phyloP scores from a whole-genome alignment of 2,113 vertebrate genomes.

The Chrysemys picta region DNA sequence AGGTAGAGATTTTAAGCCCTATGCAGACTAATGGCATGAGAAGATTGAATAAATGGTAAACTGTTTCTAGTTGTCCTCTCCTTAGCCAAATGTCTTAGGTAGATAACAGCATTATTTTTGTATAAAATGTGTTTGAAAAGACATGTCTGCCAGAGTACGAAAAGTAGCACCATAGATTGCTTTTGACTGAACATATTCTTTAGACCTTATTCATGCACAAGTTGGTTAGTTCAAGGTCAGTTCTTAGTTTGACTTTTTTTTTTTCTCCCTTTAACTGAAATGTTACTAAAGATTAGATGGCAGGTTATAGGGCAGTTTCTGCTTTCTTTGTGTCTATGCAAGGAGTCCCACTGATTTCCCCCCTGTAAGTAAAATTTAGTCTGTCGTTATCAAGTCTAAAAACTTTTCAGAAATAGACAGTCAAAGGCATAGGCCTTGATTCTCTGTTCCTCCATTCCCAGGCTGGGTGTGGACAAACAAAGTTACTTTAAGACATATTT shows the following conservation, averaged over 20 bases:
- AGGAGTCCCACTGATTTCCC: no score
- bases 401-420: neutral
- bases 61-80: neutral
- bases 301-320: neutral
- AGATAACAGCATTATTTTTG: neutral
- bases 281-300: neutral
- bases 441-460: neutral
- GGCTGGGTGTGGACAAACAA: neutral
- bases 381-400: neutral
- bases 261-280: neutral
- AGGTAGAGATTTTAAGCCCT: neutral
- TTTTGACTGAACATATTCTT: neutral
- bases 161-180: neutral
- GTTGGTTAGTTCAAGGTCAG: neutral
- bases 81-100: neutral
- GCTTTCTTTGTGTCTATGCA: neutral
- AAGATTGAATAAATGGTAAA: neutral
- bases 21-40: neutral
- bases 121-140: neutral
- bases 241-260: neutral
- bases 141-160: neutral
- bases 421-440: no score
- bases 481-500: neutral
- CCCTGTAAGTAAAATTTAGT: neutral
- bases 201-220: accelerated